phyloP scores from a whole-genome alignment of 2,888 invertebrate species.

The Allacma fusca region DNA sequence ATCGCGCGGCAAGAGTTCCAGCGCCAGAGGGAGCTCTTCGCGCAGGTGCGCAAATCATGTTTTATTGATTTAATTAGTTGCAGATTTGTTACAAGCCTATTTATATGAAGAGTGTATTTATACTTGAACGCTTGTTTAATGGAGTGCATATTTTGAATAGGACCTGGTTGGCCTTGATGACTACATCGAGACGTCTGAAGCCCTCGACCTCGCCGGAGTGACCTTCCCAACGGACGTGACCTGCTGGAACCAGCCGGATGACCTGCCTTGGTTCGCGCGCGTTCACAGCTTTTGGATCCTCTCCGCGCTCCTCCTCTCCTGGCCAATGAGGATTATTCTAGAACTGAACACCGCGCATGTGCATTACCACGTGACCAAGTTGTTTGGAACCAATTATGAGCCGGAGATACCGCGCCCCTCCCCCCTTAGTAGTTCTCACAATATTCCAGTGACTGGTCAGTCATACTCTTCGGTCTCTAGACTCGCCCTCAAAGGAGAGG shows the following conservation, averaged over 20 bases:
- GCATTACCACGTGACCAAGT: constrained; percentile 80
- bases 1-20: constrained; percentile 82
- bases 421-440: too few relatives aligned
- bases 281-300: constrained; percentile 79
- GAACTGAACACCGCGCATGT: constrained; percentile 83
- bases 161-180: constrained; percentile 72
- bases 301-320: constrained; percentile 78
- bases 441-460: too few relatives aligned
- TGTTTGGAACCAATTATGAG: constrained; percentile 79
- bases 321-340: constrained; percentile 80
- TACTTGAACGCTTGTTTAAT: too few relatives aligned
- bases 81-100: too few relatives aligned
- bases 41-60: constrained; percentile 62
- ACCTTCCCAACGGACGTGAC: constrained; percentile 44
- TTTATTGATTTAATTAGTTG: constrained; percentile 72
- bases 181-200: constrained; percentile 85
- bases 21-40: constrained; percentile 68
- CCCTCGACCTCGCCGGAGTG: constrained; percentile 77
- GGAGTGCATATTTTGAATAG: too few relatives aligned
- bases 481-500: too few relatives aligned
- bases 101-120: too few relatives aligned
- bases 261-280: constrained; percentile 44
- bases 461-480: too few relatives aligned
- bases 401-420: too few relatives aligned
- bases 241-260: constrained; percentile 21